Percentiles rank a stretch among this genome's conserved stretches.
These are phyloP conservation scores for Hemiscyllium ocellatum DNA, from an alignment of 2,113 vertebrate genomes.

Conservation along the genomic window DNA sequence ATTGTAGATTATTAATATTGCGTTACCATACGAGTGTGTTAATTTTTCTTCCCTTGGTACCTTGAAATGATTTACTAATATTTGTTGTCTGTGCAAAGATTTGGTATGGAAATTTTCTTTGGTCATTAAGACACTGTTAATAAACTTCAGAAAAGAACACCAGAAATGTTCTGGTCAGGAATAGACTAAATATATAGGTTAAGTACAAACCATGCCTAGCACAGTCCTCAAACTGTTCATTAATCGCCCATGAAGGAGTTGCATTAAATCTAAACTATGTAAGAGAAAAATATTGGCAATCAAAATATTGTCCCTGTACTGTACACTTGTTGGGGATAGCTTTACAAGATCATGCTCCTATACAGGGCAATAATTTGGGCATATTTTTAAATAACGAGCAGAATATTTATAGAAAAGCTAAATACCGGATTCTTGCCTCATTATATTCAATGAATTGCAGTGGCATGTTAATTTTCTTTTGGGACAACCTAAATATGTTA, in stretches of 20 bases:
- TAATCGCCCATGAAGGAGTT: background rate
- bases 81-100: background rate
- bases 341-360: background rate
- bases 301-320: background rate
- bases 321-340: background rate
- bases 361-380: background rate
- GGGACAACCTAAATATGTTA: background rate
- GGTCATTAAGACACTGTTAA: background rate
- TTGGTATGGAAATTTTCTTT: background rate
- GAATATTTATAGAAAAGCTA: background rate
- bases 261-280: background rate
- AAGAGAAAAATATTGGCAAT: background rate
- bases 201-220: background rate
- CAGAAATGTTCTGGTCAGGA: background rate
- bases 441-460: background rate
- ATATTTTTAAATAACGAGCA: background rate
- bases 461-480: background rate
- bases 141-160: background rate
- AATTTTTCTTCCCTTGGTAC: background rate
- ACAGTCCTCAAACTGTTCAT: background rate
- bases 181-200: background rate
- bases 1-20: background rate
- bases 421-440: background rate
- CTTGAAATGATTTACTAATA: background rate
- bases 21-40: background rate